These are phyloP conservation scores for Siphlonurus alternatus DNA, from an alignment of 2,888 invertebrate genomes.

Conservation along the genomic window DNA sequence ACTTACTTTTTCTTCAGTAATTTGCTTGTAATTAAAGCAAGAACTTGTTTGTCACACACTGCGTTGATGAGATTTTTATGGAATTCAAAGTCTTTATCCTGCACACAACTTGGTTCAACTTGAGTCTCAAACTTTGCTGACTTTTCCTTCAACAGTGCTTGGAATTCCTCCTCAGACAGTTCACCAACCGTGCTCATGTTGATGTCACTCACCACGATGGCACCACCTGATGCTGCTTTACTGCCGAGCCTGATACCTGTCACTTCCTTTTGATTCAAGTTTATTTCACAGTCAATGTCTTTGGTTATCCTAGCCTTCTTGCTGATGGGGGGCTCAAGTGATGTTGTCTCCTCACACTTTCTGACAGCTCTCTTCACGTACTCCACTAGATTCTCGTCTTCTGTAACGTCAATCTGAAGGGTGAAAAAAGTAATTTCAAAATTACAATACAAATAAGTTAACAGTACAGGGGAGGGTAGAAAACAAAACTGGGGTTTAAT, in stretches of 20 bases:
- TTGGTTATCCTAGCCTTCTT: too few relatives aligned
- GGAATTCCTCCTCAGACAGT: background rate
- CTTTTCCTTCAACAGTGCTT: background rate
- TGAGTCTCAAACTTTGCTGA: background rate
- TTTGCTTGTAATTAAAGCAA: background rate
- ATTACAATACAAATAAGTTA: too few relatives aligned
- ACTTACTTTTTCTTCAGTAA: too few relatives aligned
- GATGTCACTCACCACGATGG: background rate
- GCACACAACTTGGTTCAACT: background rate
- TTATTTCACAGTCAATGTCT: background rate
- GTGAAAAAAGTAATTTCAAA: too few relatives aligned
- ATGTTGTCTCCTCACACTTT: too few relatives aligned
- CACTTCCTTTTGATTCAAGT: background rate
- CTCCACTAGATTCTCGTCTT: background rate
- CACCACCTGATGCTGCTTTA: background rate
- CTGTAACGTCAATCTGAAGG: background rate
- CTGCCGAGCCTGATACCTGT: background rate
- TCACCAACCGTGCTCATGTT: background rate
- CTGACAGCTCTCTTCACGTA: background rate
- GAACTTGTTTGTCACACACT: background rate
- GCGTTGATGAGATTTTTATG: background rate
- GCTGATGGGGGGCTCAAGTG: too few relatives aligned
- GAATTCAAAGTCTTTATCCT: background rate
- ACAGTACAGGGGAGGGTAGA: too few relatives aligned
- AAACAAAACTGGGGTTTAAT: background rate